Percentiles rank a stretch among this genome's conserved stretches.
These are phyloP conservation scores for Scophthalmus maximus DNA, from an alignment of 2,113 vertebrate genomes.

Conservation along the genomic window DNA sequence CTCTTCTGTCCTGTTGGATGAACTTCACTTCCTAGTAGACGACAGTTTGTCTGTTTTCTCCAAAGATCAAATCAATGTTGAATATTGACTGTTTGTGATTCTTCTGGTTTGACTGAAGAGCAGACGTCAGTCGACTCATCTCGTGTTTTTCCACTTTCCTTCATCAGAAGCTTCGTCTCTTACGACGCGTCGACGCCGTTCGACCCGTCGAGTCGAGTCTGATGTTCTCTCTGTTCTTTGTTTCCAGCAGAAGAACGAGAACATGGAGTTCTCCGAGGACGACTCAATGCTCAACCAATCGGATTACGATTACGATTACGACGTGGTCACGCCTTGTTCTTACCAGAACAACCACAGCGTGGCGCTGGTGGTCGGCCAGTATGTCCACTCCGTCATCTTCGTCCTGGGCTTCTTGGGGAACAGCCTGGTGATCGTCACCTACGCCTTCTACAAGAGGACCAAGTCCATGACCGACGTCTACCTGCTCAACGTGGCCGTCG, in stretches of 20 bases:
- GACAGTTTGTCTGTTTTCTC: too few species aligned
- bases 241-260: conserved; percentile 13
- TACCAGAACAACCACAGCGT: background rate
- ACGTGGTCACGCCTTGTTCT: background rate
- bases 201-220: background rate
- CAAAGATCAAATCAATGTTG: too few species aligned
- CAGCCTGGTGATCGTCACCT: conserved; percentile 89
- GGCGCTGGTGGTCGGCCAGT: conserved; percentile 69
- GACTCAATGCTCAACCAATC: background rate
- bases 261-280: background rate
- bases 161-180: too few species aligned
- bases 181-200: too few species aligned
- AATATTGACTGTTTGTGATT: too few species aligned
- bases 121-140: too few species aligned
- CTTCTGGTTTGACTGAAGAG: too few species aligned
- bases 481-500: conserved; percentile 91
- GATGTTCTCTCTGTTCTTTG: conserved; percentile 9
- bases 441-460: conserved; percentile 86
- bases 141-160: too few species aligned
- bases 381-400: conserved; percentile 85
- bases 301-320: background rate
- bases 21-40: too few species aligned
- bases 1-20: too few species aligned
- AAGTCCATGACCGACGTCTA: conserved; percentile 94
- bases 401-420: conserved; percentile 89